phyloP scores from a whole-genome alignment of 2,113 vertebrate species.

The Zapornia atra region DNA sequence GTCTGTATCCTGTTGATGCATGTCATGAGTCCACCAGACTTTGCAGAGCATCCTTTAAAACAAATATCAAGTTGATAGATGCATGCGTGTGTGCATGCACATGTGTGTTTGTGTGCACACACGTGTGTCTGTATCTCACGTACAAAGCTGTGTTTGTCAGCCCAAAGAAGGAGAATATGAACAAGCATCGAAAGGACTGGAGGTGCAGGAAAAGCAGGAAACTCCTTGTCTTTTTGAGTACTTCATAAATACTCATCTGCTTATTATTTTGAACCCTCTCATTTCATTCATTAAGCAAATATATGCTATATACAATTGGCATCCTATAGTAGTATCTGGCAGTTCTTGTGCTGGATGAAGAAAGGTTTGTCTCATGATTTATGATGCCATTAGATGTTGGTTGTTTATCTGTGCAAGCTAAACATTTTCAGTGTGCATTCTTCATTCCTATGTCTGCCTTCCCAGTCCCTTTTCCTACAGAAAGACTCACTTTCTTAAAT shows the following conservation, averaged over 20 bases:
- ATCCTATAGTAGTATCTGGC: not conserved
- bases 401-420: not conserved
- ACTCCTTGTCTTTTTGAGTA: not conserved
- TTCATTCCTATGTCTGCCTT: not conserved
- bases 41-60: not conserved
- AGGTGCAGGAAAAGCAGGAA: not conserved
- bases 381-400: not conserved
- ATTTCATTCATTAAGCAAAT: not conserved
- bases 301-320: not conserved
- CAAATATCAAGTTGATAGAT: not conserved
- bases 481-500: not conserved
- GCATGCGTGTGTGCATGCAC: fast-evolving
- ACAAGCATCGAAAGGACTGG: not conserved
- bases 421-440: not conserved
- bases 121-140: not conserved
- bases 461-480: not conserved
- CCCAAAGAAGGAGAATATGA: not conserved
- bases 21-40: not conserved
- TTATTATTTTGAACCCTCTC: not conserved
- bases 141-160: not conserved
- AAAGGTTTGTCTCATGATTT: not conserved
- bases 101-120: fast-evolving
- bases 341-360: not conserved
- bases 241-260: not conserved
- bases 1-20: not conserved